Evolutionary conservation across 2,113 vertebrate genomes (phyloP), one percentile per base, ranked within the genome.

Genomic region (Rhagologus leucostigma): DNA sequence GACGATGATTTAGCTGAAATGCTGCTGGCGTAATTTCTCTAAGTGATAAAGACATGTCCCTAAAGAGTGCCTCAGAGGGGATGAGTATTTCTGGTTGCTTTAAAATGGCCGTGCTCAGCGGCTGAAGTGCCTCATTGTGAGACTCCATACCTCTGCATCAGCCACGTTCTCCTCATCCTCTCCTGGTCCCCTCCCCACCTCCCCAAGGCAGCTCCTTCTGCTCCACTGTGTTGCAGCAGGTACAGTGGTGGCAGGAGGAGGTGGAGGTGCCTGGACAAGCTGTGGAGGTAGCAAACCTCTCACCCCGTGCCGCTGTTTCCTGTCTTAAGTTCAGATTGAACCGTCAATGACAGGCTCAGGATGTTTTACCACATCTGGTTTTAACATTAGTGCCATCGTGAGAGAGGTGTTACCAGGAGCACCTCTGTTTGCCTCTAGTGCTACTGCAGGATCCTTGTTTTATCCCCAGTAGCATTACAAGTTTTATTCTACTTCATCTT

Each of bases 281-380:
- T 42, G 35, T 44, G 33, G 20, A 62, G 47, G 41, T 46, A 73
- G 50, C 24, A 65, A 56, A 21, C 55, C 14, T 78, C 41, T 68
- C 27, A 55, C 4, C 11, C 17, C 0, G 0, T 76, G 29, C 42
- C 3, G 2, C 15, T 75, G 26, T 39, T 33, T 76, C 4, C 53
- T 6, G 0, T 30, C 67, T 59, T 29, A 14, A 33, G 21, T 59
- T 64, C 37, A 32, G 26, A 9, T 49, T 74, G 46, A 22, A 60
- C 33, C 33, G 33, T 47, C n/a, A 20, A 2, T 41, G 37, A 29
- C 0, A 13, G 37, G 10, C 35, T 39, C 30, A 68, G 49, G 22
- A 41, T 0, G 11, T 91, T 91, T 81, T 59, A 46, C 37, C 37
- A 17, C 16, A 15, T 60, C 37, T 69, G 30, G 27, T 22, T 82